phyloP scores from a whole-genome alignment of 2,113 vertebrate species.

The Collichthys lucidus region DNA sequence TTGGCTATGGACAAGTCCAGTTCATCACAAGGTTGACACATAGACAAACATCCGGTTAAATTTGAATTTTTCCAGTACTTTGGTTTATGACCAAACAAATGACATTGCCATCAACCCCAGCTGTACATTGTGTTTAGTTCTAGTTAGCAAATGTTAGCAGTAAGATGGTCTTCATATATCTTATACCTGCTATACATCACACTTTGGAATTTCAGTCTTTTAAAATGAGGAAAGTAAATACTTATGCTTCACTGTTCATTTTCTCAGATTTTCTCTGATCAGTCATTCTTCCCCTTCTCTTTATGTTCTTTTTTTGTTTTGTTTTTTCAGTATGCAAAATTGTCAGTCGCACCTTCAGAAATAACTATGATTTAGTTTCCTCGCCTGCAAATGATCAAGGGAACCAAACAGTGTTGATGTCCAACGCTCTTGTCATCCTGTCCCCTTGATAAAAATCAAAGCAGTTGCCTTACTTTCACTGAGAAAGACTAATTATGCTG shows the following conservation, averaged over 20 bases:
- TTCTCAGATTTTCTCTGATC: background rate
- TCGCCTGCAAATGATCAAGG: conserved; percentile 50
- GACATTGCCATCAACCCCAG: background rate
- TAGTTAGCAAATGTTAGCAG: background rate
- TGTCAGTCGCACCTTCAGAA: conserved; percentile 20
- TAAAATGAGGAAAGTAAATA: background rate
- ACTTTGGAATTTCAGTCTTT: background rate
- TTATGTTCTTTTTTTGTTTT: background rate
- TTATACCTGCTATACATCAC: background rate
- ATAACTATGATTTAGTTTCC: conserved; percentile 30
- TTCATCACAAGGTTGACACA: too few relatives aligned
- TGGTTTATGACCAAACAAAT: background rate
- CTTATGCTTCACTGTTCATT: conserved; percentile 14
- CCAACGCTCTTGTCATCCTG: conserved; percentile 48
- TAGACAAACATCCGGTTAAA: background rate
- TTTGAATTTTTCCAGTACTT: background rate
- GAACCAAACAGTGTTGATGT: conserved; percentile 50
- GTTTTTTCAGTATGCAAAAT: conserved; percentile 31
- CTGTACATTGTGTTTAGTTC: background rate
- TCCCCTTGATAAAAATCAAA: conserved; percentile 61
- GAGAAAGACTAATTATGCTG: conserved; percentile 44
- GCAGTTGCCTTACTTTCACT: conserved; percentile 43
- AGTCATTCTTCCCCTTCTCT: background rate
- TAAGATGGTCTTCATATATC: background rate
- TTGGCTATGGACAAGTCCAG: too few relatives aligned